A percentile compares a stretch with the other conserved stretches of the same genome.
Conservation (phyloP, 1,140 invertebrate species). For the Ectropis grisescens region DNA sequence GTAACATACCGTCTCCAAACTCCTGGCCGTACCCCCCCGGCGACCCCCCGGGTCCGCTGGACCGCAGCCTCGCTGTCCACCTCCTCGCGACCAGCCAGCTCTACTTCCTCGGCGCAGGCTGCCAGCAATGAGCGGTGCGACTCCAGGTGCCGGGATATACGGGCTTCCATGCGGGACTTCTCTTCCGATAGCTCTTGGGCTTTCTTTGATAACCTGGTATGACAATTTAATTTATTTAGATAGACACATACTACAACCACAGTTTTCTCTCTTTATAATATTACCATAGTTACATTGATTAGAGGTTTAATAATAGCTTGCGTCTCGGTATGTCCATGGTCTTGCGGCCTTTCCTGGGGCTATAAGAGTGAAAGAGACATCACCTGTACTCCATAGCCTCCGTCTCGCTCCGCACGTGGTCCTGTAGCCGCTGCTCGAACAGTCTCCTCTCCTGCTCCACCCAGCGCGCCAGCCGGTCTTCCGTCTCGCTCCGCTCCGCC, state of each 20-base stretch:
- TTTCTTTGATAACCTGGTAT: no score
- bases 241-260: no score
- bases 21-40: constrained; percentile 20
- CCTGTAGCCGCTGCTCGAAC: constrained; percentile 26
- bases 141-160: constrained; percentile 10
- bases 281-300: constrained; percentile 5
- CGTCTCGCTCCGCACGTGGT: constrained; percentile 17
- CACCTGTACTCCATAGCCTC: constrained; percentile 23
- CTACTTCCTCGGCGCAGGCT: constrained; percentile 11
- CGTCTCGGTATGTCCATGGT: constrained; percentile 16
- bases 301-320: no score
- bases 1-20: constrained; percentile 29
- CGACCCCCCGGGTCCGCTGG: no score
- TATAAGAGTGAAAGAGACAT: no score
- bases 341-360: no score
- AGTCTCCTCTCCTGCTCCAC: constrained; percentile 23
- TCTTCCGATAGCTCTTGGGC: constrained; percentile 20
- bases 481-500: constrained; percentile 24
- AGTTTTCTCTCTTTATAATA: constrained; percentile 23
- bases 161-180: no score
- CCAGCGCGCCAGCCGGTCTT: constrained; percentile 21
- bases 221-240: no score
- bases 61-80: constrained; percentile 7
- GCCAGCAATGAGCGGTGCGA: constrained; percentile 19
- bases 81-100: constrained; percentile 10